A percentile compares a stretch with the other conserved stretches of the same genome.
Conservation (phyloP, 2,797 vertebrate species). For the Siniperca scherzeri region DNA sequence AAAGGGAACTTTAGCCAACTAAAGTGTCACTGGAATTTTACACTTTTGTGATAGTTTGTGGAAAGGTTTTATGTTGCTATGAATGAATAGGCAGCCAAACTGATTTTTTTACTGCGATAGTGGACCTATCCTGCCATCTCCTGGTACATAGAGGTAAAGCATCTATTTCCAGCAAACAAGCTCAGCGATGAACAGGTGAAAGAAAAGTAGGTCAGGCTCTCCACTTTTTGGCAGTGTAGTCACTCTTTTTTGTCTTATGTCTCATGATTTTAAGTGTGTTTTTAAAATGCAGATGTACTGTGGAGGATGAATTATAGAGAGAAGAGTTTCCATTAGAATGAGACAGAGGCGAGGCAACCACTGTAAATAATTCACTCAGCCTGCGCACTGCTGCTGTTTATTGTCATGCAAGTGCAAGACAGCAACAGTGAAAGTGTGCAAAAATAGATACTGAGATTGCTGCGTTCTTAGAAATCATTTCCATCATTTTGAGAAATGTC, state of each 20-base stretch:
- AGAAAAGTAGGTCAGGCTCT: constrained; percentile 41
- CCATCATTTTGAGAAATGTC: constrained; percentile 13
- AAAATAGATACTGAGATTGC: constrained; percentile 31
- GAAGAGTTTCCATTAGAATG: neutral
- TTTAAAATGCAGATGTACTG: constrained; percentile 2
- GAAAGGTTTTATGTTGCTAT: neutral
- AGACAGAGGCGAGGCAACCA: neutral
- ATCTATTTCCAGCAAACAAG: neutral
- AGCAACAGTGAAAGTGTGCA: constrained; percentile 23
- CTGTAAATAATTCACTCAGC: constrained; percentile 31
- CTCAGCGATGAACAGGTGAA: constrained; percentile 26
- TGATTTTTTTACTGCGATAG: neutral
- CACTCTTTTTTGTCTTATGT: neutral
- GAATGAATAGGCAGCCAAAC: neutral
- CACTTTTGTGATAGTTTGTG: neutral
- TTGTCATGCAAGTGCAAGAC: constrained; percentile 23
- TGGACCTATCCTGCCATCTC: constrained; percentile 50
- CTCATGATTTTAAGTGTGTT: neutral
- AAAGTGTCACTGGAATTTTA: neutral
- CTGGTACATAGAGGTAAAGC: constrained; percentile 43
- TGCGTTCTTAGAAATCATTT: constrained; percentile 1
- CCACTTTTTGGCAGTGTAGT: neutral
- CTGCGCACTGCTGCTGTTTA: constrained; percentile 13
- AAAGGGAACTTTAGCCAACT: neutral
- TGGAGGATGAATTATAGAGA: constrained; percentile 13